These are phyloP conservation scores for Perca fluviatilis DNA, from an alignment of 2,113 vertebrate genomes.

Conservation along the genomic window DNA sequence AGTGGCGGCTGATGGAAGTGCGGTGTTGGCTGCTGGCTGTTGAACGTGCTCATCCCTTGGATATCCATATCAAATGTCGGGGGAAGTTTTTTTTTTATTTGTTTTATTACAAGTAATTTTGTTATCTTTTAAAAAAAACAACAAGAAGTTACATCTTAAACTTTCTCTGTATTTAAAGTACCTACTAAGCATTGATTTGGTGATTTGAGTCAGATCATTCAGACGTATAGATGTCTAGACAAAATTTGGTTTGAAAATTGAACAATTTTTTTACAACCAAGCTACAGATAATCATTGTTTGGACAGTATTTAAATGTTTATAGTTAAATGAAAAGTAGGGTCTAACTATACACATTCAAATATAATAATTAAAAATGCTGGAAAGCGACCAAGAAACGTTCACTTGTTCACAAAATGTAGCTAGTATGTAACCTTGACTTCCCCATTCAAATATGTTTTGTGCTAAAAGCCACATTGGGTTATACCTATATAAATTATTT, in stretches of 20 bases:
- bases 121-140: background rate
- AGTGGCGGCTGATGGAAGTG: slow-evolving; percentile 13
- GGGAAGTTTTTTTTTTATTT: no score
- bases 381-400: background rate
- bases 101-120: no score
- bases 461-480: background rate
- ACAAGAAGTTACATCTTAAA: background rate
- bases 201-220: background rate
- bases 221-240: background rate
- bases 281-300: background rate
- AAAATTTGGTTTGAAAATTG: background rate
- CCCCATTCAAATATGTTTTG: background rate
- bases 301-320: background rate
- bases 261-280: background rate
- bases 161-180: background rate
- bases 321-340: background rate
- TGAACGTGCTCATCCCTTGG: background rate
- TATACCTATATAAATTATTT: background rate
- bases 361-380: background rate
- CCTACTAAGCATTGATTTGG: background rate
- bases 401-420: background rate
- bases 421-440: background rate
- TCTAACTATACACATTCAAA: background rate
- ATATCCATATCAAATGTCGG: background rate
- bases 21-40: background rate